These are phyloP conservation scores for Myotis findleyi DNA, from an alignment of 2,797 vertebrate species.

Conservation along the genomic window DNA sequence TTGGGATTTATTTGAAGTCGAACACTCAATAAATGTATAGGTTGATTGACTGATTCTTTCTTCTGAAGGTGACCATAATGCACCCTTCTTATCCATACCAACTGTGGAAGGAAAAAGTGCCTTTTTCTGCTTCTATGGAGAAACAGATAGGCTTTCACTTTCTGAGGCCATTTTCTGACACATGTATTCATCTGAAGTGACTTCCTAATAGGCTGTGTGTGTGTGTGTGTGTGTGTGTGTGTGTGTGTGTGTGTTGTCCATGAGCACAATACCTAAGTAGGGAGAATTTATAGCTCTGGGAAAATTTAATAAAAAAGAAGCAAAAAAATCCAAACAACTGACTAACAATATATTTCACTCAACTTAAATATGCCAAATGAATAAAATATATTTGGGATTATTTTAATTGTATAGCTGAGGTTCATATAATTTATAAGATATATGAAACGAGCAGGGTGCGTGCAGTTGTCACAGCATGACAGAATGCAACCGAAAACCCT, in stretches of 20 bases:
- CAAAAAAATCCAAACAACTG: neutral
- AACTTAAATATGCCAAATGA: neutral
- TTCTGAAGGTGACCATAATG: constrained; percentile 60
- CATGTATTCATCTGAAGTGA: neutral
- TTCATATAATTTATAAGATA: neutral
- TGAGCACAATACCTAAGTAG: neutral
- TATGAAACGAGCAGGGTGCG: neutral
- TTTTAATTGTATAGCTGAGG: neutral
- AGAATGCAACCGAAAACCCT: neutral
- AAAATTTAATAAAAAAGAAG: neutral
- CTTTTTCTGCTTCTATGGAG: neutral
- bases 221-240: neutral
- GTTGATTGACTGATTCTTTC: constrained; percentile 69
- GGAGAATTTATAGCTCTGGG: neutral
- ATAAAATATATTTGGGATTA: neutral
- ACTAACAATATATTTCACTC: neutral
- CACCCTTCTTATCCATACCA: constrained; percentile 25
- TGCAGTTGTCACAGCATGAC: neutral
- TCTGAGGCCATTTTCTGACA: neutral
- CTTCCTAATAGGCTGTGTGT: neutral
- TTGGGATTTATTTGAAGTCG: constrained; percentile 77
- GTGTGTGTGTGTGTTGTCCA: neutral
- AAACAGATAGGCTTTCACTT: neutral
- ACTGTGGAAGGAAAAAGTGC: neutral
- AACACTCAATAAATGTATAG: constrained; percentile 70